Percentiles rank a stretch among this genome's conserved stretches.
phyloP scores from a whole-genome alignment of 2,888 invertebrate species.

The Caenorhabditis zanzibari region DNA sequence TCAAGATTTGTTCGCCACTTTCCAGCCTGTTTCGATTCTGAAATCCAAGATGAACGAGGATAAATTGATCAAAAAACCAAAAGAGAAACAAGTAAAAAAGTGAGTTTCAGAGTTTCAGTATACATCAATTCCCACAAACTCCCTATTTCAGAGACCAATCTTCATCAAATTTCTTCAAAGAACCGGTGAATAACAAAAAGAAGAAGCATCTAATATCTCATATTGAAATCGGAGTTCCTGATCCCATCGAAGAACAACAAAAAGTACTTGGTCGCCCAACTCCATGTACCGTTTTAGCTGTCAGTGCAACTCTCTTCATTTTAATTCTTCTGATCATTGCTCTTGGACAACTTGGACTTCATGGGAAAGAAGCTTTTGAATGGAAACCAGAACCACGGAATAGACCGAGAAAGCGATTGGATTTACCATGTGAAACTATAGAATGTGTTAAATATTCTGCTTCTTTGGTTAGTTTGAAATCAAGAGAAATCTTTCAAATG shows the following conservation, averaged over 20 bases:
- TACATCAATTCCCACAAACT: neutral
- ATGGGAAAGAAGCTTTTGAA: slow-evolving; percentile 29
- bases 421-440: slow-evolving; percentile 14
- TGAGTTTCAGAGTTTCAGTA: slow-evolving; percentile 5
- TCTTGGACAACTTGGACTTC: slow-evolving; percentile 43
- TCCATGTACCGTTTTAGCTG: slow-evolving; percentile 38
- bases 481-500: neutral
- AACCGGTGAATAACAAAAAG: neutral
- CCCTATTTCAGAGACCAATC: slow-evolving; percentile 17
- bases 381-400: neutral
- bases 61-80: slow-evolving; percentile 15
- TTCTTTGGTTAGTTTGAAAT: slow-evolving; percentile 20
- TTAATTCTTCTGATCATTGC: slow-evolving; percentile 40
- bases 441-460: slow-evolving; percentile 47
- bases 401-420: neutral
- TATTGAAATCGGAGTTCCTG: slow-evolving; percentile 25
- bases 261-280: slow-evolving; percentile 27
- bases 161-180: slow-evolving; percentile 14
- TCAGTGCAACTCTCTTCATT: slow-evolving; percentile 40
- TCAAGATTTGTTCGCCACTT: neutral
- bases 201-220: slow-evolving; percentile 5
- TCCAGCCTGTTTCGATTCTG: neutral
- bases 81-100: slow-evolving; percentile 15
- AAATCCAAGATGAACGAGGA: slow-evolving; percentile 16
- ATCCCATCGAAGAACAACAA: slow-evolving; percentile 36